Base-by-base conservation (phyloP, 2,113 vertebrate species). In the Suncus etruscus region DNA sequence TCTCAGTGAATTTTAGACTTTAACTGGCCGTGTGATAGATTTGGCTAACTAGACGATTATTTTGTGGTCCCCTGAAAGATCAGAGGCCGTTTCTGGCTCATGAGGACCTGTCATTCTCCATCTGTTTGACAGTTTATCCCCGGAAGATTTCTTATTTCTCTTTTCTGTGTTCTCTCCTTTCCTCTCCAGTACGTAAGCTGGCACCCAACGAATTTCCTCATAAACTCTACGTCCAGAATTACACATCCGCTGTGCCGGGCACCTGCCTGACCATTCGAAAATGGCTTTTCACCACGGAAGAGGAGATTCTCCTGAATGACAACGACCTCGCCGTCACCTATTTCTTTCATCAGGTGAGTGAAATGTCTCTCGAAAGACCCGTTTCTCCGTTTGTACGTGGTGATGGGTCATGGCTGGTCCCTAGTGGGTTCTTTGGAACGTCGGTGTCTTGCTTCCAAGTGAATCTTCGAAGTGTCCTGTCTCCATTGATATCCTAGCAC, bases 191-290 rank as follows among this genome's bases (percentile, higher is more conserved):
- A 89, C 98, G 99, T 87, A 99, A 99, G 83, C 93, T 99, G 97
- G 99, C 99, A 0, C 99, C 99, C 95, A 99, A 99, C 3, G 99
- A 99, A 95, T 99, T 99, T 94, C 99, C 99, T 32, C 99, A 99
- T 98, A 99, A 99, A 97, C 98, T 99, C 10, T 99, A 99, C 54
- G 98, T 99, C 92, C 99, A 99, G 98, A 99, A 99, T 95, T 99
- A 99, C 96, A 99, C 99, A 0, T 99, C 99, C 1, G 99, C 99
- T 0, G 98, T 99, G 95, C 99, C 99, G 0, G 99, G 99, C 2
- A 99, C 99, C 0, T 99, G 99, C 96, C 97, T 99, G 95, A 98
- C 99, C 0, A 97, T 99, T 84, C 98, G 98, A 20, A 99, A 99
- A 95, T 99, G 99, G 99, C 98, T 99, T 90, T 99, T 99, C 97